These are phyloP conservation scores for Stigmatopora argus DNA, from an alignment of 2,113 vertebrate species.

Conservation along the genomic window DNA sequence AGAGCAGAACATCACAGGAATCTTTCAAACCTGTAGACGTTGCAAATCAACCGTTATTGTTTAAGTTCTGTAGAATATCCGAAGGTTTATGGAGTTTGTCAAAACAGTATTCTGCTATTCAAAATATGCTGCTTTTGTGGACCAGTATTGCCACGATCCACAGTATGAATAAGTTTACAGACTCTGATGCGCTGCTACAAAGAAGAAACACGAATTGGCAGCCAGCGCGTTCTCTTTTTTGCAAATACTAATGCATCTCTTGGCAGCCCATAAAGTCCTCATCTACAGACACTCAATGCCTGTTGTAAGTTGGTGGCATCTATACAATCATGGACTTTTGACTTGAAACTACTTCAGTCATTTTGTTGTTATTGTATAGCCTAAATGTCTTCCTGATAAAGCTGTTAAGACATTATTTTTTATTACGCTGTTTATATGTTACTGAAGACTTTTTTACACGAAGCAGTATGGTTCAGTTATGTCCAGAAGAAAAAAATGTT, in stretches of 20 bases:
- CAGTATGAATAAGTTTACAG: background rate
- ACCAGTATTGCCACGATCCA: background rate
- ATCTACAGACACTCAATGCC: background rate
- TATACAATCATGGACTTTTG: background rate
- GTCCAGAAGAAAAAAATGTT: background rate
- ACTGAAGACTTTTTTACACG: background rate
- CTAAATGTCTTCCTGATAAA: background rate
- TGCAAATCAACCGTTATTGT: background rate
- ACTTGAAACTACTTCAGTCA: background rate
- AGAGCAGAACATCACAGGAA: background rate
- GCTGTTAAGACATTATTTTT: background rate
- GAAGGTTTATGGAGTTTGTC: background rate
- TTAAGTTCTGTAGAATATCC: background rate
- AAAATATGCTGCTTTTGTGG: background rate
- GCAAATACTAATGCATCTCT: background rate
- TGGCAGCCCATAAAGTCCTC: background rate
- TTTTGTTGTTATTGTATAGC: background rate
- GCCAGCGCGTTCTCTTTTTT: background rate
- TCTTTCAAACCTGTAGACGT: background rate
- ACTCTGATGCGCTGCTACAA: background rate
- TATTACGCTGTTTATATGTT: background rate
- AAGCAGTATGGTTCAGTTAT: background rate
- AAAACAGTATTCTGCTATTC: background rate
- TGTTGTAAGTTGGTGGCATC: background rate
- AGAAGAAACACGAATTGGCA: constrained; percentile 8